A percentile compares a stretch with the other conserved stretches of the same genome.
phyloP scores from a whole-genome alignment of 2,888 invertebrate genomes.

The Tipula confusa region DNA sequence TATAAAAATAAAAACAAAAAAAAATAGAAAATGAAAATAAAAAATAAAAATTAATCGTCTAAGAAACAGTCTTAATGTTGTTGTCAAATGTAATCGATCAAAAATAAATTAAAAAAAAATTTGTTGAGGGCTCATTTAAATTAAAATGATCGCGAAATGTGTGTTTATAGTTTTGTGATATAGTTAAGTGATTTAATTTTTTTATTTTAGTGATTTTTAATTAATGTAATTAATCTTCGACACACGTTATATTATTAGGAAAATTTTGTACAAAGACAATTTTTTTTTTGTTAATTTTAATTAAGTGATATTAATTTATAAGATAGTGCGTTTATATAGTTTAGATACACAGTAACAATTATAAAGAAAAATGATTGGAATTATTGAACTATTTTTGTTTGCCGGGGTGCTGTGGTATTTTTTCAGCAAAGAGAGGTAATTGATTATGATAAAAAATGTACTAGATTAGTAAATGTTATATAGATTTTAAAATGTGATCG shows the following conservation, averaged over 20 bases:
- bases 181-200: neutral
- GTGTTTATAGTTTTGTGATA: neutral
- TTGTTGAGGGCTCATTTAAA: neutral
- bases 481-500: neutral
- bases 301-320: conserved; percentile 7
- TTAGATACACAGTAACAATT: neutral
- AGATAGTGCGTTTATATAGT: neutral
- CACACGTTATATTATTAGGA: neutral
- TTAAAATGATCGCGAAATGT: neutral
- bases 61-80: conserved; percentile 15
- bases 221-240: neutral
- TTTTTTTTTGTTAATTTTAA: neutral
- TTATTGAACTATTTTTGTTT: conserved; percentile 27
- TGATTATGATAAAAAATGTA: neutral
- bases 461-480: neutral
- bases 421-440: conserved; percentile 26
- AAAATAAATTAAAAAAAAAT: neutral
- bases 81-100: conserved; percentile 12
- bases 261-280: neutral
- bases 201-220: neutral
- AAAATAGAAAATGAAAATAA: conserved; percentile 12
- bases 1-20: neutral
- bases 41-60: neutral
- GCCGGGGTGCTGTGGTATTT: neutral
- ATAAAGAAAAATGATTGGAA: neutral